A percentile compares a stretch with the other conserved stretches of the same genome.
These are phyloP conservation scores for Standfussiana lucernea DNA, from an alignment of 2,888 invertebrate species.

Conservation along the genomic window DNA sequence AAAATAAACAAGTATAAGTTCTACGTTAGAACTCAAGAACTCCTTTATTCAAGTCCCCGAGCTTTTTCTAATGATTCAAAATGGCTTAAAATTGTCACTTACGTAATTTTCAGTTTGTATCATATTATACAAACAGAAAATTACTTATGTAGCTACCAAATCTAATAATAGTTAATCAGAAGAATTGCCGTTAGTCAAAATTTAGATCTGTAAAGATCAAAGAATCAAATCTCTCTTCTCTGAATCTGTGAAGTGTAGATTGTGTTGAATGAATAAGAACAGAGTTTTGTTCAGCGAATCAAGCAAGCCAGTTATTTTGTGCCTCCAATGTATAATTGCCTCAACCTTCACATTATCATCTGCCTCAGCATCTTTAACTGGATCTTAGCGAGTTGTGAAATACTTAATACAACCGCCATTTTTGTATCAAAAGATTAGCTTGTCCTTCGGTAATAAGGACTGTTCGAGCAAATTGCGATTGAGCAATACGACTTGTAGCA, in stretches of 20 bases:
- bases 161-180: neutral
- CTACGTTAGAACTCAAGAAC: neutral
- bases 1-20: too few species aligned
- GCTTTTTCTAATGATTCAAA: neutral
- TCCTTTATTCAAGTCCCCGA: too few species aligned
- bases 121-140: conserved; percentile 1
- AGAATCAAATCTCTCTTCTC: too few species aligned
- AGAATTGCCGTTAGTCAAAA: neutral
- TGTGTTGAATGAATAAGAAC: neutral
- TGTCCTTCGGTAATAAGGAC: conserved; percentile 27
- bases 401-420: conserved; percentile 23
- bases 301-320: neutral
- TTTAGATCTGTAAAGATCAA: neutral
- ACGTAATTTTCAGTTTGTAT: too few species aligned
- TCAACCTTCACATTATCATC: conserved; percentile 49
- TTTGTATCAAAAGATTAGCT: conserved; percentile 22
- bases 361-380: conserved; percentile 14
- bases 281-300: neutral
- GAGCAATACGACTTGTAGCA: conserved; percentile 29
- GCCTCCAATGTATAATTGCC: conserved; percentile 1
- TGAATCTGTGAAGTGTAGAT: too few species aligned
- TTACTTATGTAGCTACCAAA: neutral
- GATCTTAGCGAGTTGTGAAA: conserved; percentile 44
- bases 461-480: conserved; percentile 31
- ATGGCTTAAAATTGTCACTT: neutral